phyloP scores from a whole-genome alignment of 2,113 vertebrate species.

The Lasiurus cinereus region DNA sequence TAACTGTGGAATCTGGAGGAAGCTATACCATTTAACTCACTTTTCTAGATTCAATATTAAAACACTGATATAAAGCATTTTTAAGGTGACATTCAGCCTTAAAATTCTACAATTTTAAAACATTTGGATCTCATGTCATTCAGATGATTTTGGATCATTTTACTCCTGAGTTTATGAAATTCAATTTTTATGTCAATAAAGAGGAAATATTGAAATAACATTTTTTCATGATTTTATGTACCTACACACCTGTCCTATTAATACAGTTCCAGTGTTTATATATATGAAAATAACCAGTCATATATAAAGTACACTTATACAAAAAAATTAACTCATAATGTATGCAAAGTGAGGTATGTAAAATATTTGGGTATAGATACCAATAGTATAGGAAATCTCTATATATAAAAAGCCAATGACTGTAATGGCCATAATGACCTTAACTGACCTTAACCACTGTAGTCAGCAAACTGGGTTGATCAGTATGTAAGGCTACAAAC shows the following conservation, averaged over 20 bases:
- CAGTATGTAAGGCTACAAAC: too few species aligned
- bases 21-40: not conserved
- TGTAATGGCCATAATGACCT: too few species aligned
- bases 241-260: constrained; percentile 15
- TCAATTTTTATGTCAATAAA: constrained; percentile 47
- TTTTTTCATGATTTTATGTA: constrained; percentile 28
- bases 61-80: not conserved
- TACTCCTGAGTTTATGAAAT: constrained; percentile 50
- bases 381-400: not conserved
- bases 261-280: not conserved
- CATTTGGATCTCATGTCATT: constrained; percentile 25
- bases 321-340: not conserved
- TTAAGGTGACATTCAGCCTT: constrained; percentile 7
- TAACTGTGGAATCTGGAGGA: not conserved
- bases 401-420: too few species aligned
- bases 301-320: constrained; percentile 26
- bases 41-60: constrained; percentile 5
- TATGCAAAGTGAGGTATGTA: constrained; percentile 9
- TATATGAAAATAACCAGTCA: constrained; percentile 36
- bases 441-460: too few species aligned
- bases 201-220: constrained; percentile 56
- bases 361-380: not conserved
- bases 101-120: constrained; percentile 51
- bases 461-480: too few species aligned
- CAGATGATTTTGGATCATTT: constrained; percentile 45